Percentiles rank a stretch among this genome's conserved stretches.
Conservation (phyloP, 2,797 vertebrate species). For the Phrynocephalus forsythii region DNA sequence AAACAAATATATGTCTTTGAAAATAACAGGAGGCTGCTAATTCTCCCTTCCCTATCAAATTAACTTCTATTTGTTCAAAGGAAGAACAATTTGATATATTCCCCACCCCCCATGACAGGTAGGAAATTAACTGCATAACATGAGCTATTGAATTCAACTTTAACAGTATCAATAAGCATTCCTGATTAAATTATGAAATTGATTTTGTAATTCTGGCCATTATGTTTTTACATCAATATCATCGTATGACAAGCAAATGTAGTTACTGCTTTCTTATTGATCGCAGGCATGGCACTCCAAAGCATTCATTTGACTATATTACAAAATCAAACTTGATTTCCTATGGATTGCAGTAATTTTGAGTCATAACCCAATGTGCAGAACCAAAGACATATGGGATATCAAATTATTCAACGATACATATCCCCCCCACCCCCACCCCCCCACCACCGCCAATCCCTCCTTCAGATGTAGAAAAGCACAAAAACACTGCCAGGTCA, state of each 20-base stretch:
- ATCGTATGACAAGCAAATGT: constrained; percentile 85
- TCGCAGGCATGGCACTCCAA: constrained; percentile 85
- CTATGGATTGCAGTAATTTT: constrained; percentile 84
- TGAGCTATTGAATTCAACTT: constrained; percentile 84
- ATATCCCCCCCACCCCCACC: constrained; percentile 46
- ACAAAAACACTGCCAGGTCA: constrained; percentile 22
- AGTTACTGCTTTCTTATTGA: constrained; percentile 93
- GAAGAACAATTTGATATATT: constrained; percentile 80
- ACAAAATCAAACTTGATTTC: constrained; percentile 96
- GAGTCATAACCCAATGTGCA: constrained; percentile 71
- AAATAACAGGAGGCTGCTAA: constrained; percentile 55
- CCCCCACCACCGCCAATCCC: constrained; percentile 51
- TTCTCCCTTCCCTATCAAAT: constrained; percentile 65
- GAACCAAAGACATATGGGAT: constrained; percentile 74
- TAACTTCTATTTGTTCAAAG: constrained; percentile 75
- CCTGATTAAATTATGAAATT: constrained; percentile 87
- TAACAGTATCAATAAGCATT: constrained; percentile 87
- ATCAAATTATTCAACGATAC: constrained; percentile 73
- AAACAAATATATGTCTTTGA: constrained; percentile 38
- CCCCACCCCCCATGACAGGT: constrained; percentile 75
- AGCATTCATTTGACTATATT: constrained; percentile 91
- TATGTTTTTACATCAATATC: constrained; percentile 87
- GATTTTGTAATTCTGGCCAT: constrained; percentile 86
- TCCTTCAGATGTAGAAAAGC: constrained; percentile 60
- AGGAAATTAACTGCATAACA: constrained; percentile 83